phyloP scores from a whole-genome alignment of 2,888 invertebrate species.

The Eupsilia transversa region DNA sequence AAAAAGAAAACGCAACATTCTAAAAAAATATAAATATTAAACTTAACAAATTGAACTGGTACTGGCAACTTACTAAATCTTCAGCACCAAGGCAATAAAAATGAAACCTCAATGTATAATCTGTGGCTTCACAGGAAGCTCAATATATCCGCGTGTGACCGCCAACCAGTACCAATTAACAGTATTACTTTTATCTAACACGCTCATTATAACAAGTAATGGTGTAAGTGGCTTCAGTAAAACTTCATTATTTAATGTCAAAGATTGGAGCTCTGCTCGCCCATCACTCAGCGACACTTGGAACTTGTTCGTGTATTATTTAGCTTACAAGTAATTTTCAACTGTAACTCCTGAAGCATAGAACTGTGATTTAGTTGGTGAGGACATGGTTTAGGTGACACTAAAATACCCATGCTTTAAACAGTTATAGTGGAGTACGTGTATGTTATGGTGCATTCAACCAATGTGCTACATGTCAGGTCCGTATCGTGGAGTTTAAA shows the following conservation, averaged over 20 bases:
- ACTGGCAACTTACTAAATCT: conserved; percentile 32
- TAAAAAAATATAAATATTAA: conserved; percentile 15
- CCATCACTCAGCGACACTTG: conserved; percentile 75
- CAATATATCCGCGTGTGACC: conserved; percentile 52
- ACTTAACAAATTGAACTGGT: conserved; percentile 17
- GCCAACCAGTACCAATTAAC: conserved; percentile 78
- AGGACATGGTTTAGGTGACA: conserved; percentile 38
- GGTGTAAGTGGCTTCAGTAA: conserved; percentile 81
- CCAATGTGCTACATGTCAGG: conserved; percentile 55
- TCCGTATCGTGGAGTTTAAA: conserved; percentile 18
- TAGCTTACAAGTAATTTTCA: conserved; percentile 49
- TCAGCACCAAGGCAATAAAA: conserved; percentile 52
- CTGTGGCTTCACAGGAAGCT: conserved; percentile 40
- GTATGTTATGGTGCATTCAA: conserved; percentile 51
- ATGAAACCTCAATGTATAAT: conserved; percentile 38
- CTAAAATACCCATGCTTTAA: conserved; percentile 54
- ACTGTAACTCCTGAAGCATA: conserved; percentile 53
- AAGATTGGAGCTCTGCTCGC: conserved; percentile 77
- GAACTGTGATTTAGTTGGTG: conserved; percentile 14
- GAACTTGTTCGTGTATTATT: conserved; percentile 67
- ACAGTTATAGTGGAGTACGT: conserved; percentile 67
- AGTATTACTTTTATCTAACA: conserved; percentile 84
- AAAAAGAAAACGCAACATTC: background rate
- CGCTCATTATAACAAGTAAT: conserved; percentile 83
- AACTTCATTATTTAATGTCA: conserved; percentile 86